Evolutionary conservation across 2,888 invertebrate genomes (phyloP), one percentile per base, ranked within the genome.

Genomic region (Strigamia maritima): DNA sequence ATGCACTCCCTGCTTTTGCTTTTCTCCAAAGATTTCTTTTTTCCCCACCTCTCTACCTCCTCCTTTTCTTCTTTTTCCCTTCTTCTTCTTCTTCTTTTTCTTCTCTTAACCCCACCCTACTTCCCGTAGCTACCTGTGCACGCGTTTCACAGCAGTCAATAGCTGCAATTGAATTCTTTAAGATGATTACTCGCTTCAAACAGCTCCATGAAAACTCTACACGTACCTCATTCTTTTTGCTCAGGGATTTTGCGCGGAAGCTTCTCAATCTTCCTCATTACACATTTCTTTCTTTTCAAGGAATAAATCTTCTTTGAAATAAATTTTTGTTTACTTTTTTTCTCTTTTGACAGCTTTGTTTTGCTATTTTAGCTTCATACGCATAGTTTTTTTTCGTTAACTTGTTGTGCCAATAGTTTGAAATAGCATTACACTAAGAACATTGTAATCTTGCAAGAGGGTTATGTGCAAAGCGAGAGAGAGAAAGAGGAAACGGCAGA

Each of bases 371-470:
- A 19, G 44, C 26, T 49, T 26, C 26, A 26, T 16, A 65, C 16
- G 24, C 24, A 26, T 26, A 2, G 1, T 65, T 65, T 65, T 65
- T 65, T 19, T 26, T 22, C 14, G 26, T 65, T 65, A 65, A 65
- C 65, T 65, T 65, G 26, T 65, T 65, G 65, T 65, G 65, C 77
- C 77, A 49, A 76, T 70, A 79, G 76, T 80, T 79, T 76, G 76
- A 79, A 79, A 75, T 79, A 79, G 79, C 54, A 79, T 79, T 80
- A 80, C 79, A 79, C 80, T 80, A 80, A 80, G 80, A 80, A 79
- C 78, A 78, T 80, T 81, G 81, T 81, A 81, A 81, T 81, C 81
- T 80, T 78, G 65, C 54, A 65, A 31, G 77, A 77, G 49, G 77
- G 40, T 44, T 77, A 44, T 77, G 77, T 38, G 75, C 38, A 40